Evolutionary conservation across 2,113 vertebrate species (phyloP), one percentile per base, ranked within the genome.

Genomic region (Sclerurus mexicanus): DNA sequence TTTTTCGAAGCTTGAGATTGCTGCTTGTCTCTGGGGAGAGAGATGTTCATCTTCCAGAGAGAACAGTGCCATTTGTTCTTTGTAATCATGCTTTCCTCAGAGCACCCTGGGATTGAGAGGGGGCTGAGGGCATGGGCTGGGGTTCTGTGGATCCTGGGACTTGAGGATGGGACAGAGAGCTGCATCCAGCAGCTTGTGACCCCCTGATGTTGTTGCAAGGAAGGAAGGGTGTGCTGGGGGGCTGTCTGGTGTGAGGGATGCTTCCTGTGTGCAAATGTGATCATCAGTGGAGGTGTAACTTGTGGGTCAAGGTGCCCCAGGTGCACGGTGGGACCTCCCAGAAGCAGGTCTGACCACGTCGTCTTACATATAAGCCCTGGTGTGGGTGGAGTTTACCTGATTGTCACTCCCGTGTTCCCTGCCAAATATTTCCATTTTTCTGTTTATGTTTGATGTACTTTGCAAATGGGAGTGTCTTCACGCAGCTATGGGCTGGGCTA

Each of bases 51-150:
- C 92, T 97, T 55, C 13, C 66, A 58, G 81, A 84, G 93, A 90
- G 97, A 97, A 76, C 18, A 25, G 25, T 88, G 94, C 53, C 50
- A 10, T 97, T 98, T 96, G 60, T 95, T 97, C 82, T 93, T 83
- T 24, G 60, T 85, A 83, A 68, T 81, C 95, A 68, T 1, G 5
- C 62, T 85, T 94, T 72, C 90, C 92, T 96, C 1, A 3, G 77
- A 80, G 87, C 84, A 47, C 50, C 10, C 23, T 56, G 35, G 76
- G 37, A 62, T 37, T 0, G 0, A 71, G 83, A 79, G 18, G 33
- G 58, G 76, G 49, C 39, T 60, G 74, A 52, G 92, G 89, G 53
- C n/a, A 11, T 1, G 10, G 89, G 85, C 64, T 20, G 30, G n/a
- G 89, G 44, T 68, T 96, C 85, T 92, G 44, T 3, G 5, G 28